Base-by-base conservation (phyloP, 2,797 vertebrate species). In the Oryzias dopingdopingensis region DNA sequence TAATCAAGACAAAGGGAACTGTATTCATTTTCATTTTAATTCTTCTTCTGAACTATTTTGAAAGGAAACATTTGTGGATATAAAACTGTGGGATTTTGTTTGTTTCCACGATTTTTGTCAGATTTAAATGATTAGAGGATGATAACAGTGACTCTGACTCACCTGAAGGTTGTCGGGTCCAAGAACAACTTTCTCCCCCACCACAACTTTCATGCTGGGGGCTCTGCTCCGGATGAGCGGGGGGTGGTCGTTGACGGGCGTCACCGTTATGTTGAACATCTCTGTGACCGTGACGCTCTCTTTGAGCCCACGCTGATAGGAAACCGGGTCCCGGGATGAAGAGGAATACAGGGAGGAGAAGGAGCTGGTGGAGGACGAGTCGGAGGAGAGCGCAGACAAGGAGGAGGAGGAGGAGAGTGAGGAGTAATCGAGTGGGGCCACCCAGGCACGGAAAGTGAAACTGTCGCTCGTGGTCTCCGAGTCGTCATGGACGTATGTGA, bases 361-460 rank as follows among this genome's bases (percentile, higher is more conserved):
- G 8, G 75, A 70, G 15, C 26, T 66, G 24, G 70, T 66, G 41
- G 64, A 61, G 12, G 75, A 79, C 23, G 77, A 82, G 42, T 70
- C 65, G 0, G 75, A 68, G 65, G 73, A 66, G 18, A 75, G 73
- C 3, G 63, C 45, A 17, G 84, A 72, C 16, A 60, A 8, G 18
- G 77, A 62, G 6, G 73, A 62, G 0, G 73, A 62, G 0, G 56
- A 62, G 4, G 72, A 69, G 1, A 73, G 59, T 3, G 71, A 63
- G 42, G 70, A 43, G 51, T 52, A 51, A 44, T 77, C 86, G 72
- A 91, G 90, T 24, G 85, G 87, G 46, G 94, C 94, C 76, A 94
- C 82, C 94, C 95, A 96, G 67, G 93, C 87, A 5, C 87, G 88
- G 70, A 97, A 95, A 43, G 87, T 88, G 76, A 99, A 97, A 82